Percentiles rank a stretch among this genome's conserved stretches.
phyloP scores from a whole-genome alignment of 2,888 invertebrate species.

The Apotomis capreana region DNA sequence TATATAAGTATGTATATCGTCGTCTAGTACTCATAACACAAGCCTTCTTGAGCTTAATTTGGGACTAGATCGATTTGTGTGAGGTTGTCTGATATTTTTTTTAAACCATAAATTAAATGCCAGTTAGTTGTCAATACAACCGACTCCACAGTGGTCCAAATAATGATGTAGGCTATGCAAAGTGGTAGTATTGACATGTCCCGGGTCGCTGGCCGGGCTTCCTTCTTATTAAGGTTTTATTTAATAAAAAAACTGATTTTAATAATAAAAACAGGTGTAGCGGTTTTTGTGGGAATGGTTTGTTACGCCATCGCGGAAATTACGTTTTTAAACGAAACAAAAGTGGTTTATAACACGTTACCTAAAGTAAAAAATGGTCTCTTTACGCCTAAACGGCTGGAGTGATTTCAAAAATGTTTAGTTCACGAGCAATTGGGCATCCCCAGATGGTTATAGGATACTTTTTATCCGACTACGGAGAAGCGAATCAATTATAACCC shows the following conservation, averaged over 20 bases:
- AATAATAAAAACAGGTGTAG: slow-evolving; percentile 26
- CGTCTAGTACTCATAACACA: too few species aligned
- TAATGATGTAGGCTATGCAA: slow-evolving; percentile 80
- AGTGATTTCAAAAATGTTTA: too few species aligned
- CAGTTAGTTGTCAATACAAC: not conserved
- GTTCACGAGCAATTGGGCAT: too few species aligned
- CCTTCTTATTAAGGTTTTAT: slow-evolving; percentile 55
- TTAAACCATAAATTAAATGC: not conserved
- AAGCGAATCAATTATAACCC: too few species aligned
- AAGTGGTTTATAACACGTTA: not conserved
- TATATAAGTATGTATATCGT: too few species aligned
- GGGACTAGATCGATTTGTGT: too few species aligned
- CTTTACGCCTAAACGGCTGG: too few species aligned
- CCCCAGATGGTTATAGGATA: too few species aligned
- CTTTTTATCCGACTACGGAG: too few species aligned
- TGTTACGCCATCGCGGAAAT: slow-evolving; percentile 5
- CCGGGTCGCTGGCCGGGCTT: slow-evolving; percentile 73
- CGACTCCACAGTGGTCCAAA: slow-evolving; percentile 52
- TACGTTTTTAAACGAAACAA: slow-evolving; percentile 22
- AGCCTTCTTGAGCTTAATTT: too few species aligned
- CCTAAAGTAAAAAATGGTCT: too few species aligned
- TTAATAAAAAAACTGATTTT: slow-evolving; percentile 12
- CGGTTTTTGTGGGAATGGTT: slow-evolving; percentile 30
- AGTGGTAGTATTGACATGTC: slow-evolving; percentile 76
- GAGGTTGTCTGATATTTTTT: too few species aligned